These are phyloP conservation scores for Diaperis boleti DNA, from an alignment of 2,888 invertebrate species.

Conservation along the genomic window DNA sequence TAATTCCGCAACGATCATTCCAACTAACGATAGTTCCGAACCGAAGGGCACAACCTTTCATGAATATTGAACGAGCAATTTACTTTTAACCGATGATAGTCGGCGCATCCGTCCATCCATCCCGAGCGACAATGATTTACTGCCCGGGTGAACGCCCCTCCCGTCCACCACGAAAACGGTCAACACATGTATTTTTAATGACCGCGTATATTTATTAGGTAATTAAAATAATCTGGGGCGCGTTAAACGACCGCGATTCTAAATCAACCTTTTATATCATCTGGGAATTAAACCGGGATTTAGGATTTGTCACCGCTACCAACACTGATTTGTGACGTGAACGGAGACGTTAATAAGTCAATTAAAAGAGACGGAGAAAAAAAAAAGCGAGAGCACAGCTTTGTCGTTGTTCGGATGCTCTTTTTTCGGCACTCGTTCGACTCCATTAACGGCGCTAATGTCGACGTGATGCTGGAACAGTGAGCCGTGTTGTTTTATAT, in stretches of 20 bases:
- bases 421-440: conserved; percentile 3
- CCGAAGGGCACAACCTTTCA: no score
- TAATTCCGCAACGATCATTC: no score
- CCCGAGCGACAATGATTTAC: conserved; percentile 11
- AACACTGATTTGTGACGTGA: no score
- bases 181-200: conserved; percentile 57
- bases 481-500: conserved; percentile 35
- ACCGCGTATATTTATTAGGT: conserved; percentile 56
- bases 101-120: no score
- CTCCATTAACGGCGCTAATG: conserved; percentile 33
- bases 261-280: conserved; percentile 38
- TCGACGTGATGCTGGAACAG: conserved; percentile 30
- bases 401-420: not conserved
- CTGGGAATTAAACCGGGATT: conserved; percentile 34
- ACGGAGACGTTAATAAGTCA: conserved; percentile 35
- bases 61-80: no score
- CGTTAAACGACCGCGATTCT: conserved; percentile 46
- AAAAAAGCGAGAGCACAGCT: no score
- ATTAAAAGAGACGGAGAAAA: no score
- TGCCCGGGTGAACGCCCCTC: conserved; percentile 12
- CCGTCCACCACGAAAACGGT: conserved; percentile 47
- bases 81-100: no score
- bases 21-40: no score
- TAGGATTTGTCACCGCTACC: conserved; percentile 35
- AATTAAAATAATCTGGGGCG: conserved; percentile 59